Conservation (phyloP, 2,113 vertebrate genomes). For the Damaliscus lunatus region DNA sequence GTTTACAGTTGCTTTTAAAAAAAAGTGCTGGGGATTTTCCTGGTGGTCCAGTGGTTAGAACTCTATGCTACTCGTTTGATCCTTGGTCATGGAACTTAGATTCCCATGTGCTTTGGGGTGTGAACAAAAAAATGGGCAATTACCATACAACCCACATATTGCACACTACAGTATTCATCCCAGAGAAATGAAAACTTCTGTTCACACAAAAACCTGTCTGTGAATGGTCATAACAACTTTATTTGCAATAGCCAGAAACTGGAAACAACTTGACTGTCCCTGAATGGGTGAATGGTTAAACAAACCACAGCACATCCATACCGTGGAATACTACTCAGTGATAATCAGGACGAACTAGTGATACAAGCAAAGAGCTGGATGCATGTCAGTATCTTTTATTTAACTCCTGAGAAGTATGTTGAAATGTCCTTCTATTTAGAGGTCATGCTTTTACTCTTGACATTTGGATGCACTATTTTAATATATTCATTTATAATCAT, state of each 20-base stretch:
- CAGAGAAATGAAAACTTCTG: not conserved
- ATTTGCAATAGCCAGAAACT: not conserved
- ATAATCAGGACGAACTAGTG: not conserved
- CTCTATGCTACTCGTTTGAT: not conserved
- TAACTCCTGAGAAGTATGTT: not conserved
- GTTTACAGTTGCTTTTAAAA: not conserved
- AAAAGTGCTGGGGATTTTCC: not conserved
- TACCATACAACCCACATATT: not conserved
- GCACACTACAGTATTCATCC: not conserved
- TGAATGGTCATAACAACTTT: not conserved
- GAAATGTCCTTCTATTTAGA: not conserved
- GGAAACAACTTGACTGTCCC: not conserved
- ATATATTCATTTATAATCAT: not conserved
- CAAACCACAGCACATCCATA: not conserved
- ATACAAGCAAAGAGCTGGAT: not conserved
- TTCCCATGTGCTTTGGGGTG: not conserved
- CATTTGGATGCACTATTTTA: not conserved
- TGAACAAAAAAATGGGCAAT: not conserved
- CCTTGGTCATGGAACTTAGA: not conserved
- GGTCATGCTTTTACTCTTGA: not conserved
- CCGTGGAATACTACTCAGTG: not conserved
- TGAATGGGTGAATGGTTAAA: not conserved
- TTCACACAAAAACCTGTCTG: not conserved
- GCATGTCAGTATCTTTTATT: not conserved
- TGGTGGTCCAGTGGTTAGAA: not conserved